These are phyloP conservation scores for Bos javanicus DNA, from an alignment of 2,113 vertebrate species.

Conservation along the genomic window DNA sequence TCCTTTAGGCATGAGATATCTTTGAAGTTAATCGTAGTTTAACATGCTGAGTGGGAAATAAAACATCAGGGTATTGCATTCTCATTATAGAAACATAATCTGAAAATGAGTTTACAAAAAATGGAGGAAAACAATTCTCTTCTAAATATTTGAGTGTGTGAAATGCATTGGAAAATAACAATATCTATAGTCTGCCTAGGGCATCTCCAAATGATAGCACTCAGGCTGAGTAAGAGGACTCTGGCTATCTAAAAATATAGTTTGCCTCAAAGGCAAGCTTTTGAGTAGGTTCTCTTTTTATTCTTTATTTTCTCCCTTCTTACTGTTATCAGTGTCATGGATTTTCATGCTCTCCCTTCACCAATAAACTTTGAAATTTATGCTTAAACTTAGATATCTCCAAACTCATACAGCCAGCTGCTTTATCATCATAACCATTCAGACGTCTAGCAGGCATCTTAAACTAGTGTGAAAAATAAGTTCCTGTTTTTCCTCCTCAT, in stretches of 20 bases:
- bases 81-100: neutral
- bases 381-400: neutral
- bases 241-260: neutral
- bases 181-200: neutral
- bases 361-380: neutral
- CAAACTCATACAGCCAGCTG: neutral
- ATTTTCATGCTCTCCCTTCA: neutral
- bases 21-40: neutral
- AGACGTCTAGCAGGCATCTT: neutral
- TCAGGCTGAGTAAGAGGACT: neutral
- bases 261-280: neutral
- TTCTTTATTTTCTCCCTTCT: neutral
- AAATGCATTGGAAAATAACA: neutral
- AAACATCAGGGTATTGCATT: neutral
- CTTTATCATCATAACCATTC: neutral
- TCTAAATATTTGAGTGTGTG: neutral
- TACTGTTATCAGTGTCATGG: neutral
- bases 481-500: neutral
- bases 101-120: neutral
- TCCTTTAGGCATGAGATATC: neutral
- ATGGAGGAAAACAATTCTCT: neutral
- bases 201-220: neutral
- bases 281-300: neutral
- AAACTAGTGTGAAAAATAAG: neutral
- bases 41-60: neutral